Evolutionary conservation across 2,797 vertebrate genomes (phyloP), one percentile per base, ranked within the genome.

Genomic region (Gallinago solitaria): DNA sequence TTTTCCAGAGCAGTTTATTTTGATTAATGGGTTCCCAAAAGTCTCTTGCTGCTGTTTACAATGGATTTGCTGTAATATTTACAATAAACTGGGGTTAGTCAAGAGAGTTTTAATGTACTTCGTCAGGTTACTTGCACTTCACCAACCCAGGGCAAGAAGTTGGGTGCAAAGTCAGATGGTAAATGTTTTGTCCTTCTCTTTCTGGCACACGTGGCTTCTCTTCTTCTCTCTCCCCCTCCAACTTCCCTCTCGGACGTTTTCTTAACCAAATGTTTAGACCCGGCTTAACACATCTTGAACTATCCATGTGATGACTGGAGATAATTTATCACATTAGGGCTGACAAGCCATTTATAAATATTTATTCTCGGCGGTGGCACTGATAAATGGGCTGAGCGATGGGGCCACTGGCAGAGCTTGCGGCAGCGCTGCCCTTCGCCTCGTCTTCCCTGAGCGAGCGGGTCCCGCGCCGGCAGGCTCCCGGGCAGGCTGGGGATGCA

Each of bases 21-120:
- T 98, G 98, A 99, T 98, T 98, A 98, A 98, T 96, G 97, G 98
- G 97, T 98, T 98, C 98, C 98, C 98, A 98, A 97, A 96, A 97
- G 95, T 96, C 97, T 97, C 95, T 97, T 97, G 98, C 98, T 98
- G 98, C 97, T 97, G 97, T 98, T 98, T 98, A 98, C 97, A 95
- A 94, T 98, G 96, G 98, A 98, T 98, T 98, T 98, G 98, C 97
- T 97, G 96, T 98, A 98, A 98, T 98, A 98, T 98, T 98, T 98
- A 98, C 98, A 98, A 97, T 97, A 97, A 98, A 98, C 96, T 95
- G 95, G 96, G 95, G 43, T 94, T 91, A 97, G 97, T 84, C 93
- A 90, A 91, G 95, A 95, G 94, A 92, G 94, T 92, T 97, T 96
- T 97, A 94, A 97, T 96, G 90, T 92, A 96, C 91, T 95, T 95